Conservation (phyloP, 2,113 vertebrate genomes). For the Microtus oregoni region DNA sequence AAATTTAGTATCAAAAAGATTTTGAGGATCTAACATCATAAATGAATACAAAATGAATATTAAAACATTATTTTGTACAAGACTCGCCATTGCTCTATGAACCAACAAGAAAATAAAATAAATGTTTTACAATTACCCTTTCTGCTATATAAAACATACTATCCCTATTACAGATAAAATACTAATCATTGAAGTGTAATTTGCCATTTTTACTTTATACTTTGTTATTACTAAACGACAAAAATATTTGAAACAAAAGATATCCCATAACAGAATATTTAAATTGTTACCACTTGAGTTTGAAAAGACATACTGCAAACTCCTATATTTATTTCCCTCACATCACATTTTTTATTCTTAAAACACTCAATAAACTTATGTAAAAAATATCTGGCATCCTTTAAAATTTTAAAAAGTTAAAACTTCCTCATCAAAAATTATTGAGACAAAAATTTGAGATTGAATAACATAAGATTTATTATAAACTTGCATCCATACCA, state of each 20-base stretch:
- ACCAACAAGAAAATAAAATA: background rate
- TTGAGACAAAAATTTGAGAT: background rate
- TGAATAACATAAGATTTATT: background rate
- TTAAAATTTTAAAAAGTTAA: background rate
- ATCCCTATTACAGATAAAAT: background rate
- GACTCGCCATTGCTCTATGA: background rate
- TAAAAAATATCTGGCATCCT: background rate
- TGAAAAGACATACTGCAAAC: rapidly evolving
- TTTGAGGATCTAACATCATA: background rate
- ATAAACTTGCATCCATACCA: background rate
- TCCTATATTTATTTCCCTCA: background rate
- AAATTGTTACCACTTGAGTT: rapidly evolving
- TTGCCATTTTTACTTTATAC: background rate
- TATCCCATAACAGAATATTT: background rate
- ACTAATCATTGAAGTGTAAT: background rate
- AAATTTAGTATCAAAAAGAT: background rate
- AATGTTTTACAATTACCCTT: background rate
- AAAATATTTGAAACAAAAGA: background rate
- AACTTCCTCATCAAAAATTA: background rate
- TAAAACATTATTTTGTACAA: background rate
- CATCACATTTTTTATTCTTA: background rate
- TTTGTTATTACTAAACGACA: background rate
- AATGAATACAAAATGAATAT: background rate
- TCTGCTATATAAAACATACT: background rate
- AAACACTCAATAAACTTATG: background rate